Percentiles rank a stretch among this genome's conserved stretches.
Evolutionary conservation across 2,797 vertebrate genomes (phyloP).

Genomic region (Lutjanus argentimaculatus): DNA sequence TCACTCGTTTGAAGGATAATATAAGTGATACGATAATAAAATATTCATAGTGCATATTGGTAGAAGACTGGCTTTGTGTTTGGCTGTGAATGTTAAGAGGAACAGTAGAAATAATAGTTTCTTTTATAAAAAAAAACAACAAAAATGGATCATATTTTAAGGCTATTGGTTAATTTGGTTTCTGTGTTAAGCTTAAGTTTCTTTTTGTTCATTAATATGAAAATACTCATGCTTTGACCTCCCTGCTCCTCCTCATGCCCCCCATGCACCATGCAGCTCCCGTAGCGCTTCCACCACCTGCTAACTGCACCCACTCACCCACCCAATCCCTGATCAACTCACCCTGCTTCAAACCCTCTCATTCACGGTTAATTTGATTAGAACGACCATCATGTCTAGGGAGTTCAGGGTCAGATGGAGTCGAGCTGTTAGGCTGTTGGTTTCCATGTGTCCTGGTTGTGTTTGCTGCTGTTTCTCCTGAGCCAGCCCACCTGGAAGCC

Average conservation of each 20-base stretch:
- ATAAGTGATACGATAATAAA: neutral
- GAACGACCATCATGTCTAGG: accelerated
- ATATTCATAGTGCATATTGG: neutral
- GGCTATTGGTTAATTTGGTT: neutral
- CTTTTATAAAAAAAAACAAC: too few relatives aligned
- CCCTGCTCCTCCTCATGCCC: constrained; percentile 1
- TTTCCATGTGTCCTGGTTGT: constrained; percentile 46
- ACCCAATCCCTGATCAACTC: neutral
- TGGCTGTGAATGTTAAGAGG: neutral
- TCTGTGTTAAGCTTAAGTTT: constrained; percentile 22
- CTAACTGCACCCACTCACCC: constrained; percentile 45
- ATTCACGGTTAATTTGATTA: neutral
- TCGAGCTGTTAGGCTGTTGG: neutral
- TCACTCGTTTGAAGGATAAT: constrained; percentile 1
- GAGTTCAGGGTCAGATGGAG: neutral
- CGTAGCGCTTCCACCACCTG: constrained; percentile 20
- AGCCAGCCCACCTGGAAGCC: constrained; percentile 83
- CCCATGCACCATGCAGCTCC: constrained; percentile 41
- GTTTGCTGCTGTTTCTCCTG: constrained; percentile 63
- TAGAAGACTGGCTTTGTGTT: neutral
- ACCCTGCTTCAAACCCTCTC: constrained; percentile 14
- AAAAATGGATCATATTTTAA: neutral
- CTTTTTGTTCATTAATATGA: constrained; percentile 24
- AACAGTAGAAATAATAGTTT: too few relatives aligned
- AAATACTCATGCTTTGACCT: constrained; percentile 20